A percentile compares a stretch with the other conserved stretches of the same genome.
These are phyloP conservation scores for Meteorus cinctellus DNA, from an alignment of 2,888 invertebrate genomes.

Conservation along the genomic window DNA sequence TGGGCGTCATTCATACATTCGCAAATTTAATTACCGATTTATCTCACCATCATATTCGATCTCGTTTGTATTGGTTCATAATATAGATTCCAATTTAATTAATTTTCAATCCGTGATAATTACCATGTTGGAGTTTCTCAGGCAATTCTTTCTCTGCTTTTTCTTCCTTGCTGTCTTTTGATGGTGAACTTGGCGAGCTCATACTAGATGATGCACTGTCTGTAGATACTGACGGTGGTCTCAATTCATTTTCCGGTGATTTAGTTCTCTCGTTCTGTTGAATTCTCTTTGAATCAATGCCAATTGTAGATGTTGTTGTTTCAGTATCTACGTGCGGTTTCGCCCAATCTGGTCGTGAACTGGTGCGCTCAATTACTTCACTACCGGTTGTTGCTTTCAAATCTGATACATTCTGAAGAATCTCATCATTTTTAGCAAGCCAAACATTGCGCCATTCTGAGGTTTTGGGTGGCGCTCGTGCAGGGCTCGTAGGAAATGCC, in stretches of 20 bases:
- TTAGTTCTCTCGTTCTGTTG: conserved; percentile 55
- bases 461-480: conserved; percentile 66
- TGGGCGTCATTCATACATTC: conserved; percentile 53
- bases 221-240: conserved; percentile 64
- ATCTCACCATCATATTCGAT: too few species aligned
- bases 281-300: conserved; percentile 49
- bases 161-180: conserved; percentile 70
- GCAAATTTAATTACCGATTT: neutral
- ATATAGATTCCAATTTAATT: conserved; percentile 22
- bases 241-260: conserved; percentile 65
- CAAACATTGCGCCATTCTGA: conserved; percentile 70
- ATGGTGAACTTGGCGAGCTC: conserved; percentile 70
- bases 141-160: conserved; percentile 69
- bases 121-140: conserved; percentile 69
- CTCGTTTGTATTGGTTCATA: neutral
- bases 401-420: conserved; percentile 63
- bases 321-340: conserved; percentile 62
- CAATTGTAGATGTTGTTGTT: conserved; percentile 52
- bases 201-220: conserved; percentile 69
- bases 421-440: conserved; percentile 69
- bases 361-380: conserved; percentile 58
- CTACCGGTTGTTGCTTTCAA: conserved; percentile 51
- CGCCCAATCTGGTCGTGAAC: conserved; percentile 68
- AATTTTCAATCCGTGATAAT: conserved; percentile 44
- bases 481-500: conserved; percentile 58